A percentile compares a stretch with the other conserved stretches of the same genome.
phyloP scores from a whole-genome alignment of 2,888 invertebrate species.

The Cheilosia soror region DNA sequence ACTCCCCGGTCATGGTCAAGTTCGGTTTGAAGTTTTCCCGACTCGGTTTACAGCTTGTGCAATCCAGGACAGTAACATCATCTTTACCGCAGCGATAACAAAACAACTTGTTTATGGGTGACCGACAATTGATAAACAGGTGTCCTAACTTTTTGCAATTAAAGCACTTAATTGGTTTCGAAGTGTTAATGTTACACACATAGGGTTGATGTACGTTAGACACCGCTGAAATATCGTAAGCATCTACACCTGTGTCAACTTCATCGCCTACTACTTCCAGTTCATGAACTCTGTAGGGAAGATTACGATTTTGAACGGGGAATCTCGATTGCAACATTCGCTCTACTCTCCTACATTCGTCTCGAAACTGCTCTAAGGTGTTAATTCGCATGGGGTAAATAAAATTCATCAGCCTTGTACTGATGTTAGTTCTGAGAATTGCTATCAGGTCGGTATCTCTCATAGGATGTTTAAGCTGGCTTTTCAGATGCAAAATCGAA shows the following conservation, averaged over 20 bases:
- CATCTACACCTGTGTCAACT: background rate
- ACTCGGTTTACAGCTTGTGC: no score
- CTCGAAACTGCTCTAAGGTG: background rate
- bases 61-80: background rate
- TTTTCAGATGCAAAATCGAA: conserved; percentile 8
- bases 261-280: background rate
- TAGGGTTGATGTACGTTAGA: background rate
- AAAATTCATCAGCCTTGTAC: background rate
- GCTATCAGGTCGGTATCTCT: conserved; percentile 29
- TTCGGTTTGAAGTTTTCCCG: no score
- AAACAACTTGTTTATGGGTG: background rate
- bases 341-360: background rate
- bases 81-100: conserved; percentile 15
- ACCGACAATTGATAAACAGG: background rate
- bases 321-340: conserved; percentile 6
- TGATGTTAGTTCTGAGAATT: conserved; percentile 38
- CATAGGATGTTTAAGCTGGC: conserved; percentile 25
- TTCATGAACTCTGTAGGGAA: background rate
- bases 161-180: background rate
- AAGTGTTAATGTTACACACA: background rate
- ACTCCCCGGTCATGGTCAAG: no score
- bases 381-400: conserved; percentile 1
- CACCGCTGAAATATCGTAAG: background rate
- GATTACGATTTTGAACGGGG: conserved; percentile 6
- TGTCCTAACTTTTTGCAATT: conserved; percentile 1